Evolutionary conservation across 2,797 vertebrate species (phyloP).

Genomic region (Galago senegalensis): DNA sequence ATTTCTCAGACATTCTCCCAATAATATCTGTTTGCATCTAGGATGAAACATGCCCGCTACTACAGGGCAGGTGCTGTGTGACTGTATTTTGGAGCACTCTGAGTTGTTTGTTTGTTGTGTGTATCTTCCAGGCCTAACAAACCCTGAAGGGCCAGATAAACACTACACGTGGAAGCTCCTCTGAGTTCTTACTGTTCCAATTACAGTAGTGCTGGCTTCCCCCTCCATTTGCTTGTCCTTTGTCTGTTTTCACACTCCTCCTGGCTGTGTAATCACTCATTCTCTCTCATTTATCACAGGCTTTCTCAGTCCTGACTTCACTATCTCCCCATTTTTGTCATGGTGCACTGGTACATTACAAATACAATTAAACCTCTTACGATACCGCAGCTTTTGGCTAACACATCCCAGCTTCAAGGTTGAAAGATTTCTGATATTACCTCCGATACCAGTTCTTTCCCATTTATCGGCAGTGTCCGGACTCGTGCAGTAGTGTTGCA

Average conservation of each 20-base stretch:
- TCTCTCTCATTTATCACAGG: slow-evolving; percentile 92
- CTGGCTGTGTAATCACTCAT: slow-evolving; percentile 89
- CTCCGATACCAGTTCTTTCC: slow-evolving; percentile 91
- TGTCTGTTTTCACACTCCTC: slow-evolving; percentile 89
- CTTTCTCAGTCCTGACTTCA: slow-evolving; percentile 86
- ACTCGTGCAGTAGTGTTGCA: slow-evolving; percentile 91
- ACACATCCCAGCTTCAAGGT: slow-evolving; percentile 91
- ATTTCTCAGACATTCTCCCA: background rate
- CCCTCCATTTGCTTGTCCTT: slow-evolving; percentile 86
- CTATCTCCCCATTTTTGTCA: slow-evolving; percentile 92
- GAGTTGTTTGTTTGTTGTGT: background rate
- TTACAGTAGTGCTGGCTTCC: slow-evolving; percentile 82
- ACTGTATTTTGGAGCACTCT: too few species aligned
- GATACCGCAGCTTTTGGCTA: slow-evolving; percentile 90
- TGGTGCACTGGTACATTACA: slow-evolving; percentile 92
- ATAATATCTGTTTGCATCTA: background rate
- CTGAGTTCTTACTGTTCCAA: slow-evolving; percentile 80
- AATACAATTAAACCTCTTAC: slow-evolving; percentile 93
- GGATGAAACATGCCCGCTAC: background rate
- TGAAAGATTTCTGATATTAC: slow-evolving; percentile 94
- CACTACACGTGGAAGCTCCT: slow-evolving; percentile 76
- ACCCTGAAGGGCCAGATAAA: slow-evolving; percentile 31
- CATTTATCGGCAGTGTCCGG: slow-evolving; percentile 91
- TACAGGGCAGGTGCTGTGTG: background rate
- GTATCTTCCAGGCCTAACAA: background rate